Evolutionary conservation across 2,797 vertebrate species (phyloP).

Genomic region (Anabacerthia variegaticeps): DNA sequence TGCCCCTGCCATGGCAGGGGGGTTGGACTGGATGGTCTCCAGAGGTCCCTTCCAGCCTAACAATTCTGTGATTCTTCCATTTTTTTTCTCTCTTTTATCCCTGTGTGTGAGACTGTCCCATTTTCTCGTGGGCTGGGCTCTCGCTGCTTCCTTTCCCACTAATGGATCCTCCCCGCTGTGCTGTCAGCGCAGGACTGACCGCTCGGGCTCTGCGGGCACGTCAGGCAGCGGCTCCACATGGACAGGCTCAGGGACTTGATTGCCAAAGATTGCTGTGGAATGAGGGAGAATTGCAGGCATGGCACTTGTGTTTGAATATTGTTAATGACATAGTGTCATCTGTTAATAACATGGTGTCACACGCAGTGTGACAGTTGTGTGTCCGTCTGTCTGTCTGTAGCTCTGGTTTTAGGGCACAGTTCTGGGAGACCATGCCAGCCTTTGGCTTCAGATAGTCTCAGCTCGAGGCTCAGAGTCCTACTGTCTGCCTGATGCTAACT

Average conservation of each 20-base stretch:
- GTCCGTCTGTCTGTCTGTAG: not conserved
- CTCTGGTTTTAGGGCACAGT: not conserved
- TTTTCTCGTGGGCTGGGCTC: not conserved
- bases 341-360: not conserved
- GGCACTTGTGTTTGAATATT: not conserved
- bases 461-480: not conserved
- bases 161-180: not conserved
- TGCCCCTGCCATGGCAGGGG: not conserved
- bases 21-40: not conserved
- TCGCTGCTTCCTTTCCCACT: not conserved
- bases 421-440: not conserved
- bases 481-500: not conserved
- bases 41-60: not conserved
- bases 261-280: not conserved
- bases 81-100: not conserved
- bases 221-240: not conserved
- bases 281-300: not conserved
- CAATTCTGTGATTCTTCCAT: not conserved
- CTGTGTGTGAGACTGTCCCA: fast-evolving
- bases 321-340: not conserved
- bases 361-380: not conserved
- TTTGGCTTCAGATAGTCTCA: not conserved
- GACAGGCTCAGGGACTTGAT: not conserved
- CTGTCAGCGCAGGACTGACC: fast-evolving
- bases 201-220: fast-evolving